phyloP scores from a whole-genome alignment of 2,888 invertebrate species.

The Troides aeacus region DNA sequence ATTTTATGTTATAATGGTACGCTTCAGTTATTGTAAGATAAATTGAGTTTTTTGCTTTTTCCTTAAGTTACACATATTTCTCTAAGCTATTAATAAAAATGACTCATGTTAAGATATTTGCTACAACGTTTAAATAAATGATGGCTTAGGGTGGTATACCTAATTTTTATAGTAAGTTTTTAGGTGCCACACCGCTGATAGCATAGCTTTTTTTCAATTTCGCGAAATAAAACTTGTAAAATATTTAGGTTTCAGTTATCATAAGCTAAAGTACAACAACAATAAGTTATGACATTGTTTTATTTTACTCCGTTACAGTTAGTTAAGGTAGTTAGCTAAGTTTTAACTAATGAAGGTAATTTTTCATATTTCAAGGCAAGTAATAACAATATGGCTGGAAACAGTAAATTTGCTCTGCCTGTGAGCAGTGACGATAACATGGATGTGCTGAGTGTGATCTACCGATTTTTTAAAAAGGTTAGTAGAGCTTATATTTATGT shows the following conservation, averaged over 20 bases:
- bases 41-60: not conserved
- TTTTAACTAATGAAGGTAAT: not conserved
- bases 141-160: not conserved
- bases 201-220: not conserved
- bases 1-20: constrained; percentile 16
- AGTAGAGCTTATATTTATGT: constrained; percentile 21
- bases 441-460: constrained; percentile 81
- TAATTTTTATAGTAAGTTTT: not conserved
- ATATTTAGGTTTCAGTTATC: not conserved
- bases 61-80: not conserved
- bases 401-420: constrained; percentile 68
- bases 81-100: not conserved
- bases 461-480: constrained; percentile 83
- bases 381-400: constrained; percentile 62
- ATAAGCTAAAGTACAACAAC: not conserved
- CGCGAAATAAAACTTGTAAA: not conserved
- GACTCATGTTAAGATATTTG: not conserved
- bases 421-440: constrained; percentile 68
- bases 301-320: not conserved
- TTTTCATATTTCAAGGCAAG: constrained; percentile 48
- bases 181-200: not conserved
- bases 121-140: not conserved
- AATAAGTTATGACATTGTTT: too few species aligned
- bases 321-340: too few species aligned
- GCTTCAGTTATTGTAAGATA: constrained; percentile 4